Percentiles rank a stretch among this genome's conserved stretches.
phyloP scores from a whole-genome alignment of 2,888 invertebrate species.

The Apotomis turbidana region DNA sequence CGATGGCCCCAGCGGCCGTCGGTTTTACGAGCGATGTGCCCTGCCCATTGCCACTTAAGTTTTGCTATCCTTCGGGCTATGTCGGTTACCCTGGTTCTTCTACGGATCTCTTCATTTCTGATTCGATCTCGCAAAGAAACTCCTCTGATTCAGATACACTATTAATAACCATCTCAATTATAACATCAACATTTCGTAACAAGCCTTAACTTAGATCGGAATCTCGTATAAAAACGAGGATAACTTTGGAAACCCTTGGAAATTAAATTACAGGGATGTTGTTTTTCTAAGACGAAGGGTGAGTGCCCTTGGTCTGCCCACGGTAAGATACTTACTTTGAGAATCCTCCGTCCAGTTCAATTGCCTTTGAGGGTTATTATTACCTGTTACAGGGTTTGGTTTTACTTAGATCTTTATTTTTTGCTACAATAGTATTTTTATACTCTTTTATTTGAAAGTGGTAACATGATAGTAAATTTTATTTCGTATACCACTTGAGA shows the following conservation, averaged over 20 bases:
- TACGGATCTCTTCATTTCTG: no score
- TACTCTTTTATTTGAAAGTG: no score
- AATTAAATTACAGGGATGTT: conserved; percentile 37
- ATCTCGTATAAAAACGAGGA: conserved; percentile 11
- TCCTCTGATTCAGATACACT: no score
- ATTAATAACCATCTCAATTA: no score
- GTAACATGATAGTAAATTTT: no score
- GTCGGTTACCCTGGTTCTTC: no score
- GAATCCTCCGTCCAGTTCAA: background rate
- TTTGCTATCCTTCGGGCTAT: no score
- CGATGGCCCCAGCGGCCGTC: no score
- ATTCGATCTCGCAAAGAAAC: no score
- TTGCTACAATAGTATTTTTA: background rate
- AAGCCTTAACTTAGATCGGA: conserved; percentile 13
- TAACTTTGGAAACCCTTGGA: conserved; percentile 25
- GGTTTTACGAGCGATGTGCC: no score
- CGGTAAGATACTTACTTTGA: conserved; percentile 10
- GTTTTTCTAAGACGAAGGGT: conserved; percentile 23
- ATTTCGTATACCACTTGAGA: no score
- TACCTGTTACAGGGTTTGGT: background rate
- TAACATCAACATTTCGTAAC: background rate
- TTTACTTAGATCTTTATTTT: background rate
- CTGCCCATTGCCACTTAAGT: no score
- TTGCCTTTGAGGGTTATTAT: background rate
- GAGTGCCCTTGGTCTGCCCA: conserved; percentile 4